A percentile compares a stretch with the other conserved stretches of the same genome.
Evolutionary conservation across 2,888 invertebrate genomes (phyloP).

Genomic region (Ametastegia equiseti): DNA sequence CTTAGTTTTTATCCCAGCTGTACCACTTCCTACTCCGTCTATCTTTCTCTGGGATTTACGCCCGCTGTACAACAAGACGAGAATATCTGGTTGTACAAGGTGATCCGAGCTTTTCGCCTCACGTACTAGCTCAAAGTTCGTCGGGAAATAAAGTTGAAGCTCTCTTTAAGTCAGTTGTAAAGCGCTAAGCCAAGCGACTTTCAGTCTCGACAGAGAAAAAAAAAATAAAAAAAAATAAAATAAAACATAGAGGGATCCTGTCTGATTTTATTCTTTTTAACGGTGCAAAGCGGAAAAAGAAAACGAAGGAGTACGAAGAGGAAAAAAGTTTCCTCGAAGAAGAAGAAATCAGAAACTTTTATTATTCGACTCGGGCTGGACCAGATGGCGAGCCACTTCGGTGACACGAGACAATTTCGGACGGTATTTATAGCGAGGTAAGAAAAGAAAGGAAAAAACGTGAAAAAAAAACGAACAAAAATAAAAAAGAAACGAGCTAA

Average conservation of each 20-base stretch:
- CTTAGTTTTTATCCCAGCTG: not conserved
- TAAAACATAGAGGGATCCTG: not conserved
- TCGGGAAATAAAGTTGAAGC: slow-evolving; percentile 12
- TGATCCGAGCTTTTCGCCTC: not conserved
- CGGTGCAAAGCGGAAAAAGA: slow-evolving; percentile 3
- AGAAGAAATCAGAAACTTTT: slow-evolving; percentile 41
- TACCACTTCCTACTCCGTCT: not conserved
- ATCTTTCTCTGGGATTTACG: not conserved
- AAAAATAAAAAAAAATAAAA: not conserved
- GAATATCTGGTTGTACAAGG: not conserved
- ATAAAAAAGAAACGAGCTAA: not conserved
- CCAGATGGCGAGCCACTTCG: slow-evolving; percentile 35
- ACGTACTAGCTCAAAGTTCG: slow-evolving; percentile 22
- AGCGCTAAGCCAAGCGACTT: slow-evolving; percentile 2
- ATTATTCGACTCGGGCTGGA: slow-evolving; percentile 41
- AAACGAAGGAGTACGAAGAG: not conserved
- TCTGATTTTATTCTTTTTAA: slow-evolving; percentile 26
- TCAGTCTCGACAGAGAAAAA: not conserved
- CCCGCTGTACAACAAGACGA: not conserved
- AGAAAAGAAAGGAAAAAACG: not conserved
- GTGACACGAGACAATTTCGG: slow-evolving; percentile 21
- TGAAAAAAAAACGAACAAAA: not conserved
- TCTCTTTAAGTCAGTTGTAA: slow-evolving; percentile 28
- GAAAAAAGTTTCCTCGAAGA: slow-evolving; percentile 27
- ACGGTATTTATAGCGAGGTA: slow-evolving; percentile 24